phyloP scores from a whole-genome alignment of 2,113 vertebrate genomes.

The Gymnocephalus cernua region DNA sequence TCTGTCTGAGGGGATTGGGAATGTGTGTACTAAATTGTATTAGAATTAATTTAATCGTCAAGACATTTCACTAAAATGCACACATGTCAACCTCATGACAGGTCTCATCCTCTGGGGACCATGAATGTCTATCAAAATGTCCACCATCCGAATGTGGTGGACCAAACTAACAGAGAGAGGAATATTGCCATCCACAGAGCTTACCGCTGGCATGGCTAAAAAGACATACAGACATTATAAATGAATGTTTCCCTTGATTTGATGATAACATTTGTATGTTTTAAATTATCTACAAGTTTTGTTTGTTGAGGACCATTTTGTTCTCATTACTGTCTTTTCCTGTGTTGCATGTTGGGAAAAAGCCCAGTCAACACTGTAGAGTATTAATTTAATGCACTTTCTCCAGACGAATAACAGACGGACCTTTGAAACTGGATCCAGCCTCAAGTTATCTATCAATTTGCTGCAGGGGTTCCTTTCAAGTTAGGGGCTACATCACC shows the following conservation, averaged over 20 bases:
- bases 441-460: conserved; percentile 6
- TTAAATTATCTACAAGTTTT: no score
- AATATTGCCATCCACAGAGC: neutral
- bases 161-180: neutral
- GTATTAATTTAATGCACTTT: conserved; percentile 11
- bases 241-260: no score
- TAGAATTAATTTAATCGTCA: no score
- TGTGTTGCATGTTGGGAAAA: neutral
- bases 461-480: conserved; percentile 21
- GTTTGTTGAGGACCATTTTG: no score
- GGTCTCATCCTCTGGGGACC: neutral
- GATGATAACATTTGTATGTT: no score
- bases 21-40: no score
- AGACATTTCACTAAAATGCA: no score
- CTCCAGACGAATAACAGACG: neutral
- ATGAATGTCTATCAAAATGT: neutral
- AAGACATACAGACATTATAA: neutral
- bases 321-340: no score
- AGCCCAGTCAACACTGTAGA: neutral
- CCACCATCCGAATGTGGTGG: no score
- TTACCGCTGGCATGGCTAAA: neutral
- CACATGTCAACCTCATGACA: no score
- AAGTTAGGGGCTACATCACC: conserved; percentile 27
- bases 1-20: no score
- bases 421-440: conserved; percentile 22